Base-by-base conservation (phyloP, 2,888 invertebrate species). In the Epinotia brunnichana region DNA sequence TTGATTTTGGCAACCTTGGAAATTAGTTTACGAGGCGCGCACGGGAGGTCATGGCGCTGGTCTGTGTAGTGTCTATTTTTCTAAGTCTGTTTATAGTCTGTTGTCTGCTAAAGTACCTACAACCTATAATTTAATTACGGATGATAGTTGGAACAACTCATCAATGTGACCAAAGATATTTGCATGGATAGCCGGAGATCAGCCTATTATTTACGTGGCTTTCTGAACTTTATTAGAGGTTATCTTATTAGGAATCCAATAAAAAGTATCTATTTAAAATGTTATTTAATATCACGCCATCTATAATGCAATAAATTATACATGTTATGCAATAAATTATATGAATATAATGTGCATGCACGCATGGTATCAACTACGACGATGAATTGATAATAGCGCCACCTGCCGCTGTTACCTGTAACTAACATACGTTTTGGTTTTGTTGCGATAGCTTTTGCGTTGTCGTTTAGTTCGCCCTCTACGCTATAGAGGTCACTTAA, bases 1-100 rank as follows among this genome's bases (percentile, higher is more conserved):
- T 24, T 35, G 39, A 66, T 62, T 57, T 69, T 62, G 24, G 71
- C 54, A 67, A 66, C 51, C 51, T 70, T 44, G 53, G n/a, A 17
- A 60, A 48, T 41, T 66, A 66, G 66, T 66, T 54, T 41, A n/a
- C 41, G 21, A 66, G 9, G 9, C 54, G 21, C 19, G n/a, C 41
- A 66, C 56, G 9, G 11, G 15, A 66, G 41, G 54, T 41, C 41
- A 41, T 56, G 66, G 56, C 54, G 66, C 66, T 66, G 7, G n/a
- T 35, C 9, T 9, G 35, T 35, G 35, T 9, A 24, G 21, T 24
- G 21, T 24, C 21, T 24, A 24, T 24, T 24, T 24, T 24, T 44
- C 44, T 3, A 3, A 29, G 5, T 29, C 29, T 29, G 29, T 5
- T 29, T n/a, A n/a, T n/a, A n/a, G 21, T 24, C 21, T 24, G 2